Base-by-base conservation (phyloP, 2,113 vertebrate genomes). In the Clarias batrachus region DNA sequence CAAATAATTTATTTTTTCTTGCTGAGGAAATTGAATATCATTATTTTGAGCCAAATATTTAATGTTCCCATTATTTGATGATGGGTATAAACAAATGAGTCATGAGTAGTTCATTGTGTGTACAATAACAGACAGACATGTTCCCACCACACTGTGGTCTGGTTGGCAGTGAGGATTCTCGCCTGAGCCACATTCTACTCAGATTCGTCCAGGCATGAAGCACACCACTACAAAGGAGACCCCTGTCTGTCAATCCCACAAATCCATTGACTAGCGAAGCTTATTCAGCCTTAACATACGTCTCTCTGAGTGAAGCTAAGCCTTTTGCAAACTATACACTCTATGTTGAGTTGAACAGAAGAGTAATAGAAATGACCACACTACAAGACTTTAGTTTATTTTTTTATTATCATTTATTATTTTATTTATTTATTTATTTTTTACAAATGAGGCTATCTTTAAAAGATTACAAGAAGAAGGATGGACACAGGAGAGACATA, bases 1-100 rank as follows among this genome's bases (percentile, higher is more conserved):
- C 90, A 78, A 87, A 90, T 88, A 90, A 93, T 93, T 93, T 84
- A 87, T 92, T 85, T 92, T 88, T 80, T 71, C 85, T 87, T 90
- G 90, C 77, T 70, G 90, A 93, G 89, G 93, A 95, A 94, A 93
- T 89, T 88, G 92, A 94, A 92, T 93, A 93, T 95, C 94, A 94
- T 93, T 91, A 92, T 94, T 93, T 88, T 88, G 30, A 89, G 84
- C 93, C 93, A 96, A 95, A 95, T 95, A 95, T 95, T 95, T 94
- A 94, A 94, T 92, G 91, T 95, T 95, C 93, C 92, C 93, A 94
- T 95, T 96, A 95, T 95, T 94, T 89, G 89, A 92, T 88, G n/a
- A 57, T 81, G 89, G 23, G n/a, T 82, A 93, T 94, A 95, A 96
- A 95, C 94, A 95, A 94, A 94, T 91, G 90, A 84, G 92, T 95